phyloP scores from a whole-genome alignment of 2,797 vertebrate genomes.

The Aldrovandia affinis region DNA sequence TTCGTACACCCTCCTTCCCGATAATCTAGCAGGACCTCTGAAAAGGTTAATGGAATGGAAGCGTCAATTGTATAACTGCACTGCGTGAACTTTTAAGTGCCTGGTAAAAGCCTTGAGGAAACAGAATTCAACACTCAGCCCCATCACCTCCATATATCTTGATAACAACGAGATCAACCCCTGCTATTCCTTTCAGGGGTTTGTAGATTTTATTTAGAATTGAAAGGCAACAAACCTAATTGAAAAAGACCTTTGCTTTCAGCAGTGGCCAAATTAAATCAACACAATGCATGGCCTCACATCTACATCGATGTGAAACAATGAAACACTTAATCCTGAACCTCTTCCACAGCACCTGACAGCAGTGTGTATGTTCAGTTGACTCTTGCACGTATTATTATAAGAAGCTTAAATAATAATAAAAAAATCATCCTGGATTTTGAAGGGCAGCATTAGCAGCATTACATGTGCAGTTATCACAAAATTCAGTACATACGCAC shows the following conservation, averaged over 20 bases:
- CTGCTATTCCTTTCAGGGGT: background rate
- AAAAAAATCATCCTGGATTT: too few species aligned
- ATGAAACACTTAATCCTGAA: background rate
- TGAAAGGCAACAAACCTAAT: slow-evolving; percentile 22
- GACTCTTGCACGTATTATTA: background rate
- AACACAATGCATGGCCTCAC: too few species aligned
- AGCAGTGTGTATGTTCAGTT: background rate
- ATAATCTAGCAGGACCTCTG: background rate
- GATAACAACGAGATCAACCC: background rate
- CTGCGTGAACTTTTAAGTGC: slow-evolving; percentile 31
- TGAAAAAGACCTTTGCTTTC: slow-evolving; percentile 13
- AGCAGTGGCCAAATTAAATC: background rate
- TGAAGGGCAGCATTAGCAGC: too few species aligned
- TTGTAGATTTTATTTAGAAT: slow-evolving; percentile 3
- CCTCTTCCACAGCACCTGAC: background rate
- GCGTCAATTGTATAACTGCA: slow-evolving; percentile 33
- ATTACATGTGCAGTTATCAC: too few species aligned
- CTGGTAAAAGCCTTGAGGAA: slow-evolving; percentile 26
- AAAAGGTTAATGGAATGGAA: slow-evolving; percentile 41
- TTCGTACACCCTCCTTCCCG: background rate
- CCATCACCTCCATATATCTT: slow-evolving; percentile 15
- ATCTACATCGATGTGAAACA: background rate
- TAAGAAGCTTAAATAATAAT: too few species aligned
- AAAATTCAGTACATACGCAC: too few species aligned
- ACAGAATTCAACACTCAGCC: slow-evolving; percentile 18